phyloP scores from a whole-genome alignment of 2,113 vertebrate species.

The Dicrurus megarhynchus region DNA sequence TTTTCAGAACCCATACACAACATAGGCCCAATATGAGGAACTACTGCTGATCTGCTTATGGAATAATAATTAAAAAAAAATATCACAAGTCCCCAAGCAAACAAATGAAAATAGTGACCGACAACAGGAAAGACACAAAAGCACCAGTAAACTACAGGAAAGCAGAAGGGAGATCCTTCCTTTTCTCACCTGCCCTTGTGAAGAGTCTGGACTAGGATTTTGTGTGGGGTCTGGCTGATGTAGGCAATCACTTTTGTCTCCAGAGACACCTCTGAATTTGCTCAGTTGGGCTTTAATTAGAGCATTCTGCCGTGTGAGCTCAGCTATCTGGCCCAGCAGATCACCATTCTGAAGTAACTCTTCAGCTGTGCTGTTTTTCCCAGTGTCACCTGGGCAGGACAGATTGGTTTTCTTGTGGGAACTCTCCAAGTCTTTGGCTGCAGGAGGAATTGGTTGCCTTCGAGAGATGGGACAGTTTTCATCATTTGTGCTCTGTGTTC shows the following conservation, averaged over 20 bases:
- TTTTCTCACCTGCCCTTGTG: conserved; percentile 46
- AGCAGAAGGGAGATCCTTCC: background rate
- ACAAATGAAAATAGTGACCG: background rate
- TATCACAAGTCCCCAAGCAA: background rate
- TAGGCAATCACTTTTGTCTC: conserved; percentile 26
- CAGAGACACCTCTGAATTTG: conserved; percentile 39
- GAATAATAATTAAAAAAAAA: background rate
- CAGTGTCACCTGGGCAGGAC: background rate
- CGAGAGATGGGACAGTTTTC: conserved; percentile 26
- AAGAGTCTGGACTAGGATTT: background rate
- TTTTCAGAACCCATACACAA: background rate
- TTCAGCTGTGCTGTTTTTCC: background rate
- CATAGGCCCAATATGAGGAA: background rate
- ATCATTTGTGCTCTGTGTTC: conserved; percentile 27
- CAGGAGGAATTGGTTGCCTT: conserved; percentile 33
- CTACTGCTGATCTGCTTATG: background rate
- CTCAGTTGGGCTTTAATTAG: conserved; percentile 77
- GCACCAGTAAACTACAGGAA: background rate
- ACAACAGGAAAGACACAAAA: background rate
- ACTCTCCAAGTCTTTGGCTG: conserved; percentile 33
- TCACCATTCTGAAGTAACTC: conserved; percentile 45
- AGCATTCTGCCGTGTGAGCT: conserved; percentile 82
- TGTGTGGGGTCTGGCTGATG: background rate
- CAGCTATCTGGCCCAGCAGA: conserved; percentile 76
- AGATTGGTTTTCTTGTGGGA: background rate